Base-by-base conservation (phyloP, 2,113 vertebrate species). In the Entelurus aequoreus region DNA sequence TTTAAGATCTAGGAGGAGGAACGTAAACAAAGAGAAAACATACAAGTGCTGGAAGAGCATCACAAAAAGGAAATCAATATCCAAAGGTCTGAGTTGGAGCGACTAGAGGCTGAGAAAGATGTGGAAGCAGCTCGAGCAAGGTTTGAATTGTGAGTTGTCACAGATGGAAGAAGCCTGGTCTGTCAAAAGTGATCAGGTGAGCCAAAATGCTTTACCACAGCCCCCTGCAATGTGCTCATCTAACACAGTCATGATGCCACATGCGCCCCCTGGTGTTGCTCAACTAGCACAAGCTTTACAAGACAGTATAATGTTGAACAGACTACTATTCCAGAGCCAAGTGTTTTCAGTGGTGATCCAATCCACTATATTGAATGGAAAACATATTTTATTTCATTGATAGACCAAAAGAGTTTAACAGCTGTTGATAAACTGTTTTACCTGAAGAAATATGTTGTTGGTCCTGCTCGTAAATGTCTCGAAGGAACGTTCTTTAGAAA, bases 291-390 rank as follows among this genome's bases (percentile, higher is more conserved):
- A 75, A 58, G 63, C 48, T 11, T 6, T 76, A 1, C 68, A 80
- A 64, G 68, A 77, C 8, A 72, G 38, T 5, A 58, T 71, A 58
- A 19, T 58, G 0, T 0, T 75, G 28, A 64, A 59, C 21, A 19
- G 68, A 12, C 57, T 67, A 2, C 69, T 42, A 57, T 55, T 15
- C 61, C 68, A 35, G 63, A 73, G n/a, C 60, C 42, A 6, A 56
- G 35, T 66, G 51, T 54, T 10, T 74, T 64, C 1, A 12, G 42
- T 46, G 10, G 42, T 12, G 40, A 42, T 42, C 8, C 40, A 42
- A 46, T 46, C 5, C 9, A 46, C 3, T 46, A 2, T 0, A 46
- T 12, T 46, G 40, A 42, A 1, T 42, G 9, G 11, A 46, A 46
- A 46, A 11, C 2, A 12, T 12, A 9, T 46, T 46, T 46, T 0